Evolutionary conservation across 2,888 invertebrate species (phyloP).

Genomic region (Agapetus fuscipes): DNA sequence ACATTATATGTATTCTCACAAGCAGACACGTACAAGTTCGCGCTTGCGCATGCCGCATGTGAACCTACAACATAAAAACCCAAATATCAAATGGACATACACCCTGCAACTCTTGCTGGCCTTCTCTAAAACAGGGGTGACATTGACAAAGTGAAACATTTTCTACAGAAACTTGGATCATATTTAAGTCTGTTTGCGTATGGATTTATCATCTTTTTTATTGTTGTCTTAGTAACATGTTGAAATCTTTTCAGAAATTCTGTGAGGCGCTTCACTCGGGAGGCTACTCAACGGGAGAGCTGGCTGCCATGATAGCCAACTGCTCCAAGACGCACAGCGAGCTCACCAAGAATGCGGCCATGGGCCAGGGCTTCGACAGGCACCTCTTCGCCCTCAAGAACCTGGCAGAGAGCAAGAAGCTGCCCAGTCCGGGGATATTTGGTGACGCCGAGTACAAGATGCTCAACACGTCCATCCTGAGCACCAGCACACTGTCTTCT

Average conservation of each 20-base stretch:
- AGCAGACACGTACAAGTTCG: no score
- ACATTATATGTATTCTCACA: no score
- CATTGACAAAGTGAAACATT: no score
- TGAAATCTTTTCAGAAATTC: constrained; percentile 40
- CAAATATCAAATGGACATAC: no score
- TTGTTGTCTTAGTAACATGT: no score
- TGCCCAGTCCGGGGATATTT: constrained; percentile 54
- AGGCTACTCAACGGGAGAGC: constrained; percentile 43
- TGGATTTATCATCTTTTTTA: no score
- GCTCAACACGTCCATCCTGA: constrained; percentile 83
- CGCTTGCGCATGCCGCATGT: no score
- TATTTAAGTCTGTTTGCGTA: no score
- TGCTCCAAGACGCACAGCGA: constrained; percentile 75
- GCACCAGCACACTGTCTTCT: constrained; percentile 89
- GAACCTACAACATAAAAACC: no score
- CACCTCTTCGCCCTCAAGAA: constrained; percentile 84
- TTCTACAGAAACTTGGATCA: no score
- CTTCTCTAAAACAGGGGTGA: no score
- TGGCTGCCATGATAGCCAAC: constrained; percentile 62
- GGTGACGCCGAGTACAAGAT: constrained; percentile 65
- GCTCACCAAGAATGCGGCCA: constrained; percentile 87
- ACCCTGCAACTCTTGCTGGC: no score
- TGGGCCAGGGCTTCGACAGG: constrained; percentile 97
- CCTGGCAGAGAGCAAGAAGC: constrained; percentile 52
- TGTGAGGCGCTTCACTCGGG: constrained; percentile 51